Evolutionary conservation across 1,140 invertebrate species (phyloP).

Genomic region (Drosophila bocqueti): DNA sequence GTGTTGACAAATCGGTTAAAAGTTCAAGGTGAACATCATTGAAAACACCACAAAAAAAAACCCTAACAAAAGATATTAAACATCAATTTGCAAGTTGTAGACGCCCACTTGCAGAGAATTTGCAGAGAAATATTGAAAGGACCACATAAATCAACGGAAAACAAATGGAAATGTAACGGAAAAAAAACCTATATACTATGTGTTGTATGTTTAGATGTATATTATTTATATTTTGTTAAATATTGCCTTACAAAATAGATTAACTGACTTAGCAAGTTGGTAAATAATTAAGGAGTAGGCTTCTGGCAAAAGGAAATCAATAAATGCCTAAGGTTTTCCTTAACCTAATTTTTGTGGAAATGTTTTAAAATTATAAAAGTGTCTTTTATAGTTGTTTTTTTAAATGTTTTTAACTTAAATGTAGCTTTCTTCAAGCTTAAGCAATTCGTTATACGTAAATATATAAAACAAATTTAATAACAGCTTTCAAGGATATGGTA

Average conservation of each 20-base stretch:
- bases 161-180: background rate
- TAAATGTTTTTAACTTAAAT: no score
- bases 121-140: background rate
- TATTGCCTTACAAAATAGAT: background rate
- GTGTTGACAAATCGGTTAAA: constrained; percentile 12
- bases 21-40: constrained; percentile 10
- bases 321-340: no score
- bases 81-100: constrained; percentile 6
- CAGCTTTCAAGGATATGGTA: no score
- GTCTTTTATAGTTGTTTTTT: no score
- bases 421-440: no score
- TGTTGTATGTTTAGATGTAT: no score
- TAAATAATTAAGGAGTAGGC: background rate
- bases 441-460: no score
- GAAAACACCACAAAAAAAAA: background rate
- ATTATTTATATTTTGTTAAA: background rate
- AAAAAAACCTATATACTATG: background rate
- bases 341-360: no score
- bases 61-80: background rate
- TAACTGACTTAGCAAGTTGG: background rate
- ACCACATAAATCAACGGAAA: background rate
- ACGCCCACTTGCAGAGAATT: background rate
- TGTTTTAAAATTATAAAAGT: no score
- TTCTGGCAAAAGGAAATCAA: no score
- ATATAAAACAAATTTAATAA: no score